Percentiles rank a stretch among this genome's conserved stretches.
Conservation (phyloP, 2,797 vertebrate species). For the Megaceryle alcyon region DNA sequence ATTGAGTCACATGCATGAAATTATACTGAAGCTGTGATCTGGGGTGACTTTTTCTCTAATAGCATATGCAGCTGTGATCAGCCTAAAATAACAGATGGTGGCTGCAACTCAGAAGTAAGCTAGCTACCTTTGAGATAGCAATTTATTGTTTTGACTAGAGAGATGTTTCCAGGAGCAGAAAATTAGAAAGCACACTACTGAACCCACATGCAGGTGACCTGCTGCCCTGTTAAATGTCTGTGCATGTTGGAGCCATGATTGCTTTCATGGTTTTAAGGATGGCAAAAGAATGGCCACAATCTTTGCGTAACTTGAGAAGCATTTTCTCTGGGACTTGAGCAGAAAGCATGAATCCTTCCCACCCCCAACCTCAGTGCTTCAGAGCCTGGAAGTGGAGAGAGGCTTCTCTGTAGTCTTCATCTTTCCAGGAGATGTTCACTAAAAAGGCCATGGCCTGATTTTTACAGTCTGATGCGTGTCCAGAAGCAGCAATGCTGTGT, state of each 20-base stretch:
- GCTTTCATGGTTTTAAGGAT: background rate
- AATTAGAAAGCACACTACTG: background rate
- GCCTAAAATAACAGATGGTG: background rate
- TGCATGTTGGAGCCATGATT: accelerated
- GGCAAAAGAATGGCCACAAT: background rate
- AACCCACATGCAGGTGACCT: background rate
- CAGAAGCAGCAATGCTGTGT: background rate
- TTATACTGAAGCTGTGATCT: background rate
- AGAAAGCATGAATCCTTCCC: background rate
- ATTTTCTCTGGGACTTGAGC: background rate
- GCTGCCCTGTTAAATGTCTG: background rate
- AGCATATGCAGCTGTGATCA: background rate
- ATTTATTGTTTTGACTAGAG: background rate
- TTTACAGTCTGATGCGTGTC: background rate
- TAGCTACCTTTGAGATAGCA: background rate
- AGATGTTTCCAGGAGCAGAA: background rate
- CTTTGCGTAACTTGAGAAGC: background rate
- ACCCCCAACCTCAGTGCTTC: background rate
- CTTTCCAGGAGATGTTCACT: background rate
- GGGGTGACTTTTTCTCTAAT: background rate
- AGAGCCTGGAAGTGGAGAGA: background rate
- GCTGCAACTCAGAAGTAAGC: background rate
- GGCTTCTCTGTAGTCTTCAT: background rate
- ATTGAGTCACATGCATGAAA: background rate
- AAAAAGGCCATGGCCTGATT: background rate